Evolutionary conservation across 2,888 invertebrate genomes (phyloP).

Genomic region (Brachypterus glaber): DNA sequence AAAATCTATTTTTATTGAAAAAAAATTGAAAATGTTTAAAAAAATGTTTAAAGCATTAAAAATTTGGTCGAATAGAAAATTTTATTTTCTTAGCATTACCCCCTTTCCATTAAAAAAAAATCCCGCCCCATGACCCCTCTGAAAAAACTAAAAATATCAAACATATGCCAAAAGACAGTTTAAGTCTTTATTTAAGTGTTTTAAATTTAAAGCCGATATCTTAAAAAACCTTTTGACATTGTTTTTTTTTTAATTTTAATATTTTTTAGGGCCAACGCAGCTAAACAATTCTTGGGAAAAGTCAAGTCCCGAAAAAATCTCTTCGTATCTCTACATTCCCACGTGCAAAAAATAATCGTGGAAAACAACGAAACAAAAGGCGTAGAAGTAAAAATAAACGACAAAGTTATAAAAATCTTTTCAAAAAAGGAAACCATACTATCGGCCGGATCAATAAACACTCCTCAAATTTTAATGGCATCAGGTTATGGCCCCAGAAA

Average conservation of each 20-base stretch:
- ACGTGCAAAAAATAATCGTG: constrained; percentile 47
- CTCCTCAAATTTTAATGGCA: constrained; percentile 59
- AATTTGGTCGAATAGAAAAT: no score
- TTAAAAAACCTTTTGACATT: no score
- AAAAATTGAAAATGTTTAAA: no score
- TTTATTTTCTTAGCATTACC: no score
- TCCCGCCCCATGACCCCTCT: no score
- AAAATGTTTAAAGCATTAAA: no score
- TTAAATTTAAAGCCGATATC: no score
- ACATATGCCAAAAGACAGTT: no score
- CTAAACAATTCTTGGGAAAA: constrained; percentile 61
- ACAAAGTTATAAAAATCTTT: constrained; percentile 24
- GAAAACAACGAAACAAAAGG: constrained; percentile 39
- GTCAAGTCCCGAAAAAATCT: constrained; percentile 45
- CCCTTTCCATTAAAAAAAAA: no score
- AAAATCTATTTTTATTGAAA: no score
- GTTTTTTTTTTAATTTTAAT: constrained; percentile 12
- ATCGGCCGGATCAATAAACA: constrained; percentile 55
- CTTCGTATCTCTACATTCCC: constrained; percentile 48
- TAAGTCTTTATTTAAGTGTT: no score
- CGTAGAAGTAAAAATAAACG: constrained; percentile 37
- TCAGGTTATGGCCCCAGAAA: constrained; percentile 54
- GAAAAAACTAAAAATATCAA: no score
- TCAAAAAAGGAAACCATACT: constrained; percentile 55
- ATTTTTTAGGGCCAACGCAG: constrained; percentile 40